Percentiles rank a stretch among this genome's conserved stretches.
Evolutionary conservation across 1,140 invertebrate genomes (phyloP).

Genomic region (Philotrypesis tridentata): DNA sequence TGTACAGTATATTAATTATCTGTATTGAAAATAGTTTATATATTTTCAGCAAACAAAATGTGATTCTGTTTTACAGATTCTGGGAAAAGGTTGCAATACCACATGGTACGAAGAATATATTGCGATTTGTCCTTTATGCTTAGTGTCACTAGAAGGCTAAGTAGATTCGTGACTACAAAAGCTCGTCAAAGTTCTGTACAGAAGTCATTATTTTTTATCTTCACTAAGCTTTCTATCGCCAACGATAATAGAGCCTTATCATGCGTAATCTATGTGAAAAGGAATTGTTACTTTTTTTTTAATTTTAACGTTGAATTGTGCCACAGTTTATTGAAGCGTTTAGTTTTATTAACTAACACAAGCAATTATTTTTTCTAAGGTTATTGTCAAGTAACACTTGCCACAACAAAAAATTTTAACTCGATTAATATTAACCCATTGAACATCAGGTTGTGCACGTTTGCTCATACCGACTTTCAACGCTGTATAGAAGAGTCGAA

Average conservation of each 20-base stretch:
- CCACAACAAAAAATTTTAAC: slow-evolving; percentile 39
- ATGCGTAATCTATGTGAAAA: slow-evolving; percentile 61
- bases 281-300: slow-evolving; percentile 35
- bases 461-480: too few species aligned
- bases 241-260: slow-evolving; percentile 61
- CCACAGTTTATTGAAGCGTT: slow-evolving; percentile 53
- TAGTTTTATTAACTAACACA: slow-evolving; percentile 46
- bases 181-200: slow-evolving; percentile 58
- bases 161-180: slow-evolving; percentile 82
- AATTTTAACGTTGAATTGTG: slow-evolving; percentile 56
- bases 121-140: slow-evolving; percentile 99
- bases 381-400: slow-evolving; percentile 38
- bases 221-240: slow-evolving; percentile 48
- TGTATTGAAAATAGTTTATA: neutral
- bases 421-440: too few species aligned
- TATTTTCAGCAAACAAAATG: neutral
- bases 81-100: slow-evolving; percentile 97
- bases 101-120: slow-evolving; percentile 99
- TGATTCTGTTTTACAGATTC: slow-evolving; percentile 78
- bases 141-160: slow-evolving; percentile 92
- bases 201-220: slow-evolving; percentile 63
- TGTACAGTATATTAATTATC: slow-evolving; percentile 85
- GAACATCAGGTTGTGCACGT: too few species aligned
- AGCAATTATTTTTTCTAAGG: slow-evolving; percentile 38
- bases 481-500: too few species aligned